Evolutionary conservation across 2,797 vertebrate species (phyloP), one percentile per base, ranked within the genome.

Genomic region (Lophotriccus pileatus): DNA sequence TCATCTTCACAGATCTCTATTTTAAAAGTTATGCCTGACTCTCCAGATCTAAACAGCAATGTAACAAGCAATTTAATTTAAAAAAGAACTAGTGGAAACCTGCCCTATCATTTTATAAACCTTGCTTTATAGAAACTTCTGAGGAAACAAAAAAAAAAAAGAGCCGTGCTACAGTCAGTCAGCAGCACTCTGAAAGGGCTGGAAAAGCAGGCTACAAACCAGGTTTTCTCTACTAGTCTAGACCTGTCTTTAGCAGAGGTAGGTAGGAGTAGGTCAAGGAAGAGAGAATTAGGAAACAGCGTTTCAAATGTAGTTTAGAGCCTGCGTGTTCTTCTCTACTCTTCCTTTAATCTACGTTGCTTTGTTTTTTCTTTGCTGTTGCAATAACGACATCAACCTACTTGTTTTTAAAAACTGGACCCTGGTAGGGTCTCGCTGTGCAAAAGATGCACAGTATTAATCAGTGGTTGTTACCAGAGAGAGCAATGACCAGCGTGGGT

Each of bases 111-210:
- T 50, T 91, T 84, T 46, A 23, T 25, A 62, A 70, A 43, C 12
- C 7, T 25, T 84, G 28, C 20, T 73, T 87, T 39, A 53, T 4
- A 62, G 8, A 32, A 81, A 28, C 12, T 39, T 78, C 11, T 23
- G 27, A 8, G 21, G 36, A 86, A 68, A 5, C 0, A 0, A 1
- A 13, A 15, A 32, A 37, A 12, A 59, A 37, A 59, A 15, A 47
- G 14, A 53, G n/a, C n/a, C n/a, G n/a, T 47, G 28, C 13, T 59
- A 34, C 4, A 53, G 37, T 41, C 52, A 79, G 20, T 4, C 69
- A 75, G 24, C 5, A 81, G 27, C 6, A 7, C 39, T 75, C 46
- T 32, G 12, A 47, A 44, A 79, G 17, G 8, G 28, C 20, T 78
- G 49, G 32, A 67, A 86, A 68, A 68, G 21, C 14, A 80, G 23